These are phyloP conservation scores for Drosophila ironensis DNA, from an alignment of 1,140 invertebrate genomes.

Conservation along the genomic window DNA sequence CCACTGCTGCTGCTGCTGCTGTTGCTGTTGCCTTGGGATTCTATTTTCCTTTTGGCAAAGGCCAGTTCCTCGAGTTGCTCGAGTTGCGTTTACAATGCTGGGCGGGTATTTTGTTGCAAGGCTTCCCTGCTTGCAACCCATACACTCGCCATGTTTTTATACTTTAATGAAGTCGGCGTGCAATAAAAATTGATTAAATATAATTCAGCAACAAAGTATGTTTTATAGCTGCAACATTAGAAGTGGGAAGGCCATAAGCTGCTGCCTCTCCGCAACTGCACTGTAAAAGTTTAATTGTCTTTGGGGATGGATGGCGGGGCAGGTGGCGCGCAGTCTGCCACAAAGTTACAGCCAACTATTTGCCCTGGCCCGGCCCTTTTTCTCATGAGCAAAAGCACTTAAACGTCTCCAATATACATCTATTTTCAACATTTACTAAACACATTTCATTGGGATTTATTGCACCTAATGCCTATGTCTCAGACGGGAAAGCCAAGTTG, in stretches of 20 bases:
- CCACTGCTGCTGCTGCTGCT: neutral
- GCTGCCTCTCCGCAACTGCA: constrained; percentile 41
- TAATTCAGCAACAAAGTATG: constrained; percentile 77
- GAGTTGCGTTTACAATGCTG: constrained; percentile 58
- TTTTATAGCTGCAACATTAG: constrained; percentile 71
- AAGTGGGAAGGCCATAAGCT: constrained; percentile 49
- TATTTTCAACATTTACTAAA: constrained; percentile 35
- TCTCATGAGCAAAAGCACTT: constrained; percentile 46
- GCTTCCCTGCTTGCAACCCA: constrained; percentile 9
- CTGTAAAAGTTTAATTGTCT: constrained; percentile 74
- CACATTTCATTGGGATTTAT: constrained; percentile 60
- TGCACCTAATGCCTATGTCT: constrained; percentile 31
- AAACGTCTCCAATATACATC: constrained; percentile 47
- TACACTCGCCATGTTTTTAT: constrained; percentile 54
- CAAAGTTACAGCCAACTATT: constrained; percentile 40
- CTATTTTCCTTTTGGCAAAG: constrained; percentile 6
- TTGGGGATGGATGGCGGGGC: constrained; percentile 8
- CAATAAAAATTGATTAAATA: constrained; percentile 81
- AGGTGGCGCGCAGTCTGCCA: constrained; percentile 1
- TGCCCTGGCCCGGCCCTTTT: constrained; percentile 12
- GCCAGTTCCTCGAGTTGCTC: constrained; percentile 26
- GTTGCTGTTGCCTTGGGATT: neutral
- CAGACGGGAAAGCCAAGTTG: too few relatives aligned
- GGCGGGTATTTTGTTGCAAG: constrained; percentile 68
- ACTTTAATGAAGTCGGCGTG: constrained; percentile 78